These are phyloP conservation scores for Ursus arctos DNA, from an alignment of 2,113 vertebrate species.

Conservation along the genomic window DNA sequence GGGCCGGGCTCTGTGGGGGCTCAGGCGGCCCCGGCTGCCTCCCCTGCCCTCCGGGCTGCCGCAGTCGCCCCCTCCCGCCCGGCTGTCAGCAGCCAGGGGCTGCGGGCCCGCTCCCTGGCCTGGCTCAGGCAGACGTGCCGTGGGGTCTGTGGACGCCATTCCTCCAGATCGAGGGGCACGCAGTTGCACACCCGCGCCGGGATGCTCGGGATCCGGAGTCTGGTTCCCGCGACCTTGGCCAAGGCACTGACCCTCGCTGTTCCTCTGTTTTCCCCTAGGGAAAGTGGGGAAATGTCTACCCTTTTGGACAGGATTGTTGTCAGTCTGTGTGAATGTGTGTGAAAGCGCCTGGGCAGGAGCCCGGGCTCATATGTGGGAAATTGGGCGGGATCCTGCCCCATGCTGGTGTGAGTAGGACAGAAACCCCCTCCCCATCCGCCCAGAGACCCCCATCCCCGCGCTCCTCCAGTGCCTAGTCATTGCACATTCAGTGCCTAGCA, in stretches of 20 bases:
- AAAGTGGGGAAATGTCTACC: neutral
- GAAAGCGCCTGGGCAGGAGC: neutral
- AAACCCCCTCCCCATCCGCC: neutral
- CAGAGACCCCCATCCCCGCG: neutral
- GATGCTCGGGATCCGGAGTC: neutral
- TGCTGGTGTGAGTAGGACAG: neutral
- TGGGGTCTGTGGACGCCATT: neutral
- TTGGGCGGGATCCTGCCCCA: neutral
- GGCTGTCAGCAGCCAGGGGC: neutral
- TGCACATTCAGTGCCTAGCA: neutral
- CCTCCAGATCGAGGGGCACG: neutral
- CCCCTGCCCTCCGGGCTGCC: neutral
- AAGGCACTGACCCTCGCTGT: neutral
- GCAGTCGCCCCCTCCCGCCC: neutral
- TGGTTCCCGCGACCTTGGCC: slow-evolving; percentile 53
- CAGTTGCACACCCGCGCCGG: neutral
- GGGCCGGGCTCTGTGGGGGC: neutral
- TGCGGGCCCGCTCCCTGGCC: neutral
- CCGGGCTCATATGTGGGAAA: neutral
- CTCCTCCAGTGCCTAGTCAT: slow-evolving; percentile 21
- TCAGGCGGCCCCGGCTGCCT: neutral
- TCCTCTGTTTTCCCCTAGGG: neutral
- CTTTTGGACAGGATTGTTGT: neutral
- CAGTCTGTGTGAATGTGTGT: neutral
- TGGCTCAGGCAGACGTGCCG: neutral